Evolutionary conservation across 2,797 vertebrate genomes (phyloP).

Genomic region (Rhinatrema bivittatum): DNA sequence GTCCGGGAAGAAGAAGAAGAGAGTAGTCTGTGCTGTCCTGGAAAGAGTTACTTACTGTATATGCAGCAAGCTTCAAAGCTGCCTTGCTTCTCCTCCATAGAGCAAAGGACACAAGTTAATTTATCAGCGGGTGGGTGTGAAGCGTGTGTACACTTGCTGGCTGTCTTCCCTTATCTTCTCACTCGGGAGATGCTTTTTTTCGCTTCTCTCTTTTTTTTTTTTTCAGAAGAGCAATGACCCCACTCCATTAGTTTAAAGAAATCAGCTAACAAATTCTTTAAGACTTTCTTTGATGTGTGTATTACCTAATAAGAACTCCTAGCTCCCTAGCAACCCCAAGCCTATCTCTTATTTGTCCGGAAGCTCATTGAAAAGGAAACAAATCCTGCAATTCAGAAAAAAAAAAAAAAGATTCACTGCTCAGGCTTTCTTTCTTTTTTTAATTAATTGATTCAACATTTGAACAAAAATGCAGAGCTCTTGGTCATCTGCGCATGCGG

Average conservation of each 20-base stretch:
- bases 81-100: not conserved
- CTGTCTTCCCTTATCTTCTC: conserved; percentile 1
- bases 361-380: accelerated
- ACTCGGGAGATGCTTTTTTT: not conserved
- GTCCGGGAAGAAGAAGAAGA: too few relatives aligned
- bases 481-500: too few relatives aligned
- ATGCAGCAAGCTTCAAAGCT: too few relatives aligned
- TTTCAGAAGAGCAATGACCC: not conserved
- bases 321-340: not conserved
- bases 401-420: too few relatives aligned
- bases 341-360: too few relatives aligned
- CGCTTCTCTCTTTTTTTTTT: not conserved
- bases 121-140: conserved; percentile 3
- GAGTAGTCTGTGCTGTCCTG: too few relatives aligned
- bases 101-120: conserved; percentile 8
- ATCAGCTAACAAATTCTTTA: not conserved
- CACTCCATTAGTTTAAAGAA: not conserved
- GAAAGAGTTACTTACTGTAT: too few relatives aligned
- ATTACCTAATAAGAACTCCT: not conserved
- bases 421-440: too few relatives aligned
- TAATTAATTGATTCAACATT: too few relatives aligned
- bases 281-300: not conserved
- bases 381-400: not conserved
- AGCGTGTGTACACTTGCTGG: conserved; percentile 2
- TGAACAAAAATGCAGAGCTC: too few relatives aligned